These are phyloP conservation scores for Leptobrachium ailaonicum DNA, from an alignment of 2,113 vertebrate species.

Conservation along the genomic window DNA sequence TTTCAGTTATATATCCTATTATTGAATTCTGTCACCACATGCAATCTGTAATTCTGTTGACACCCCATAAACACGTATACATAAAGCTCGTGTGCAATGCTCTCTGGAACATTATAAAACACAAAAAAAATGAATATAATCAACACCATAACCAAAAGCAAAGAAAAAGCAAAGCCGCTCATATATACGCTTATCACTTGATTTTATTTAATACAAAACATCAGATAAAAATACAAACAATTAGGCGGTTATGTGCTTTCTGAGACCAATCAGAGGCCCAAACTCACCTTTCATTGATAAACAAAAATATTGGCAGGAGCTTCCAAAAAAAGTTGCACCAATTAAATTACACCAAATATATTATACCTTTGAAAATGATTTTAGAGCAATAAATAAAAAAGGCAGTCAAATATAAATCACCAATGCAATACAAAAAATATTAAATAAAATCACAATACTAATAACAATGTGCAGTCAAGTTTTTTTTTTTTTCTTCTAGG, in stretches of 20 bases:
- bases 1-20: too few relatives aligned
- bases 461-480: slow-evolving; percentile 98
- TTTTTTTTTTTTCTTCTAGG: slow-evolving; percentile 73
- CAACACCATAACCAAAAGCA: too few relatives aligned
- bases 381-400: slow-evolving; percentile 97
- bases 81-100: too few relatives aligned
- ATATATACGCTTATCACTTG: background rate
- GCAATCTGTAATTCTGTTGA: too few relatives aligned
- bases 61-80: too few relatives aligned
- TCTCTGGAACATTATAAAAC: too few relatives aligned
- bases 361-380: slow-evolving; percentile 91
- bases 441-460: slow-evolving; percentile 88
- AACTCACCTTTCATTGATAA: slow-evolving; percentile 67
- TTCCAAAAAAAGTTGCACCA: slow-evolving; percentile 72
- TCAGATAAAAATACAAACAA: slow-evolving; percentile 75
- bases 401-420: slow-evolving; percentile 82
- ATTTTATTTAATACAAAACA: slow-evolving; percentile 62
- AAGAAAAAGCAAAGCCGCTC: too few relatives aligned
- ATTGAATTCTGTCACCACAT: too few relatives aligned
- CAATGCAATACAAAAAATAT: slow-evolving; percentile 77
- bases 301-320: slow-evolving; percentile 68
- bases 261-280: slow-evolving; percentile 63
- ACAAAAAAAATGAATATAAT: too few relatives aligned
- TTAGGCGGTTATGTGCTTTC: slow-evolving; percentile 66
- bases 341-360: slow-evolving; percentile 87